Base-by-base conservation (phyloP, 1,140 invertebrate genomes). In the Pseudomyrmex cubaensis region DNA sequence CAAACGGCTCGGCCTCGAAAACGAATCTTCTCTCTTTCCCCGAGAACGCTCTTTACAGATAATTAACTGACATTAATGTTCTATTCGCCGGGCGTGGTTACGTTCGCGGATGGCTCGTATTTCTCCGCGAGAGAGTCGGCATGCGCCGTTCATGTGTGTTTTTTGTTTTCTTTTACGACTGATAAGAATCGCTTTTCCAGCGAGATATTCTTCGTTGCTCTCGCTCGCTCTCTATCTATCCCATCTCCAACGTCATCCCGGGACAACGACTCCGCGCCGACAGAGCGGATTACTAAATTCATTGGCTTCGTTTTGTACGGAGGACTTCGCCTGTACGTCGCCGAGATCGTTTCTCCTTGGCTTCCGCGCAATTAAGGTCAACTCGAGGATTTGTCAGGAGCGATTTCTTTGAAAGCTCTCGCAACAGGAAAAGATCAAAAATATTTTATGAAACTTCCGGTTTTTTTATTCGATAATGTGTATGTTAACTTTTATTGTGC, bases 41-140 rank as follows among this genome's bases (percentile, higher is more conserved):
- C 35, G 35, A 35, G 61, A 56, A 44, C 15, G 69, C 90, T 35
- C 35, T 91, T 91, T 86, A 90, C 87, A 85, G 90, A 91, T 91
- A 92, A 92, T 92, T 92, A 92, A 92, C 91, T 86, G 86, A 87
- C 91, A 90, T 92, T 92, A 91, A 91, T 89, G 90, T 90, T 87
- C 89, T 84, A 78, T 72, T 85, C 61, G 54, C 83, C 67, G 82
- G 72, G 84, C 85, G 88, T 80, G 83, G 44, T 88, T 83, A 86
- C 82, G 89, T 85, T 76, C 69, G 87, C 66, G 83, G 75, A 66
- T 77, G 72, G 76, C 87, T 84, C 90, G 88, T 89, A 89, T 89
- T 89, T 90, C 84, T 87, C 84, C 70, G 20, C 62, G 25, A 25
- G 62, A 44, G 77, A 76, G 73, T 85, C 84, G 50, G 61, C 59